Evolutionary conservation across 2,797 vertebrate genomes (phyloP).

Genomic region (Bovichtus diacanthus): DNA sequence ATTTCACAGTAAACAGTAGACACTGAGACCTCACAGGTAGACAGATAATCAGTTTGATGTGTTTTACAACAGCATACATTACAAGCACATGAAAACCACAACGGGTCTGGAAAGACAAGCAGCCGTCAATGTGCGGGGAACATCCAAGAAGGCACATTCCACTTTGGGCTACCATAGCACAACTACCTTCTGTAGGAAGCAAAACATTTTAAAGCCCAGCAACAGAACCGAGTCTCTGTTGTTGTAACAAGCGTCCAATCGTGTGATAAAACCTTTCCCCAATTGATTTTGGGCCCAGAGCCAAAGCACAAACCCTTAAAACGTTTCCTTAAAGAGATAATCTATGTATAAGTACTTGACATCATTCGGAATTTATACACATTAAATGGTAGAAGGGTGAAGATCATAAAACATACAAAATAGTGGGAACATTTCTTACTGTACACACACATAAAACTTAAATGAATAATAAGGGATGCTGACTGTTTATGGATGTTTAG

Average conservation of each 20-base stretch:
- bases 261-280: background rate
- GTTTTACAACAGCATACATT: background rate
- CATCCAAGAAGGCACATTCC: slow-evolving; percentile 47
- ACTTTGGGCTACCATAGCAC: no score
- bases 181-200: no score
- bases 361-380: slow-evolving; percentile 26
- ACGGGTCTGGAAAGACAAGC: background rate
- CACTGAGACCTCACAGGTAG: no score
- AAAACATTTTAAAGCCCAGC: slow-evolving; percentile 5
- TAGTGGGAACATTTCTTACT: background rate
- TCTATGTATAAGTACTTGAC: slow-evolving; percentile 5
- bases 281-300: slow-evolving; percentile 9
- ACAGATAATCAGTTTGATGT: background rate
- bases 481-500: slow-evolving; percentile 1
- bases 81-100: background rate
- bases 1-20: background rate
- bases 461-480: background rate
- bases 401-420: background rate
- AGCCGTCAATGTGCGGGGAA: background rate
- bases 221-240: background rate
- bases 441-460: background rate
- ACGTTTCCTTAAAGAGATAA: background rate
- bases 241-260: background rate
- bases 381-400: slow-evolving; percentile 1
- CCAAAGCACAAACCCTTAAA: slow-evolving; percentile 13